These are phyloP conservation scores for Smittia sp. DNA, from an alignment of 2,888 invertebrate species.

Conservation along the genomic window DNA sequence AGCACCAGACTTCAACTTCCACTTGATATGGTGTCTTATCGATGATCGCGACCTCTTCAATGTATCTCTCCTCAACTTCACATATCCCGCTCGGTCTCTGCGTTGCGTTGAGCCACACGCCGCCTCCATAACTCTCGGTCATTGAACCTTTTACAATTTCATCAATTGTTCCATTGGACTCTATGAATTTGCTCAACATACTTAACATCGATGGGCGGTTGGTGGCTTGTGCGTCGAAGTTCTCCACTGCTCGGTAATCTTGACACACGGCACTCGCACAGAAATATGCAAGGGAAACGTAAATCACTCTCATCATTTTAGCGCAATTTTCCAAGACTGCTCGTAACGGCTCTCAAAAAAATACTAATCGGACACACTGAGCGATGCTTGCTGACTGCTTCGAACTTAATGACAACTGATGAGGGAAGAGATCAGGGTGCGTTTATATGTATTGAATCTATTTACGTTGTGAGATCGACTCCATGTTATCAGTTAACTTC, in stretches of 20 bases:
- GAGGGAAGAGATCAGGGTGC: slow-evolving; percentile 28
- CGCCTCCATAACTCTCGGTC: slow-evolving; percentile 31
- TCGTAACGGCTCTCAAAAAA: slow-evolving; percentile 32
- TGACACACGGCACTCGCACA: slow-evolving; percentile 23
- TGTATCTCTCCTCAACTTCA: slow-evolving; percentile 6
- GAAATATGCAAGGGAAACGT: slow-evolving; percentile 22
- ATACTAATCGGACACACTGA: slow-evolving; percentile 14
- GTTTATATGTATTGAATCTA: neutral
- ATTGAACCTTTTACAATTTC: slow-evolving; percentile 33
- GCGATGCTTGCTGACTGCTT: slow-evolving; percentile 2
- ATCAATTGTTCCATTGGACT: slow-evolving; percentile 35
- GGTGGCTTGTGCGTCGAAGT: neutral
- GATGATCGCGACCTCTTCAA: slow-evolving; percentile 10
- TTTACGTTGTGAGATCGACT: neutral
- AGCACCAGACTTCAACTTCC: slow-evolving; percentile 39
- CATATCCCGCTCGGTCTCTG: slow-evolving; percentile 17
- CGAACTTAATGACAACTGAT: slow-evolving; percentile 21
- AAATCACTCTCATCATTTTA: slow-evolving; percentile 19
- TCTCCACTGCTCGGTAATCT: neutral
- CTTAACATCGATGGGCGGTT: slow-evolving; percentile 22
- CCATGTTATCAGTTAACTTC: neutral
- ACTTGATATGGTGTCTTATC: slow-evolving; percentile 31
- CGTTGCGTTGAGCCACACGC: slow-evolving; percentile 36
- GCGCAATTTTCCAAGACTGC: neutral
- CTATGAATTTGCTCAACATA: slow-evolving; percentile 38